Base-by-base conservation (phyloP, 2,888 invertebrate genomes). In the Xestia ashworthii region DNA sequence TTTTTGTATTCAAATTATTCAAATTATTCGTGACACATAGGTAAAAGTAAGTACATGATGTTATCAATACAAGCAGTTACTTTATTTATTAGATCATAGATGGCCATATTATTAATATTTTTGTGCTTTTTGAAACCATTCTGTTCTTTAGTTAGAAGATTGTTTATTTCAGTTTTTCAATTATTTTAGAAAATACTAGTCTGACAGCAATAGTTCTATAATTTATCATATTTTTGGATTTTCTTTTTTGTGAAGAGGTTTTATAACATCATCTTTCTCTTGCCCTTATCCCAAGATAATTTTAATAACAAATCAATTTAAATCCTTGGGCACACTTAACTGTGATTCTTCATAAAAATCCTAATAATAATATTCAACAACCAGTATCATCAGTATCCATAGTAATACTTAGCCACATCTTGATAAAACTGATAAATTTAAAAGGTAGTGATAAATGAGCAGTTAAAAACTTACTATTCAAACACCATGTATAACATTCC, bases 401-500 rank as follows among this genome's bases (percentile, higher is more conserved):
- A 12, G 8, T 44, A 19, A 19, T 5, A 44, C 44, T 19, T 25
- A 12, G 44, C 12, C n/a, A 44, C 65, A 16, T 44, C 14, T 44
- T 4, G 12, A 14, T 25, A 4, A 25, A 58, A 53, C 22, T n/a
- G 12, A 67, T 32, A 22, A 68, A 12, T 48, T 32, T 50, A 32
- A 68, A 22, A 41, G 9, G n/a, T n/a, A 22, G 2, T 16, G 32
- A 25, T 41, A 5, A 48, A 53, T 25, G 14, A 44, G 14, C 3
- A 66, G 12, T 11, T 48, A 41, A 8, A 16, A 73, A 98, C 99
- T 99, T 97, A 99, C 99, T 98, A 99, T 97, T 99, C 99, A 96
- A 99, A 99, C 86, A 99, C 99, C 99, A 99, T 99, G 95, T 99
- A 99, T 41, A 99, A 98, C 99, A 99, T 99, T 90, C 99, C 99